phyloP scores from a whole-genome alignment of 2,797 vertebrate species.

The Psittacula echo region DNA sequence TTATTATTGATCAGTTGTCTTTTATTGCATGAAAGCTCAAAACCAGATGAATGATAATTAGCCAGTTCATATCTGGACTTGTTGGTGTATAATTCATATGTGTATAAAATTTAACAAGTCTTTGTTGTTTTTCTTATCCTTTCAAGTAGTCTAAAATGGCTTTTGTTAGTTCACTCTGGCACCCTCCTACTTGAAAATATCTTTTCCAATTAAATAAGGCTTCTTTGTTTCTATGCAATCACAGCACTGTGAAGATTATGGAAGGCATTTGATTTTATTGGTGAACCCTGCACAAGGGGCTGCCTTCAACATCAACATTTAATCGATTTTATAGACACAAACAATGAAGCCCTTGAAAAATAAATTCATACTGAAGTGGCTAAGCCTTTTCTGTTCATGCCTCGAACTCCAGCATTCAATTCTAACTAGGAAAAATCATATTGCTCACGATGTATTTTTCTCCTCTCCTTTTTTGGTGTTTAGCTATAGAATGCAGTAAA shows the following conservation, averaged over 20 bases:
- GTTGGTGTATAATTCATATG: background rate
- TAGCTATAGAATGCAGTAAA: constrained; percentile 66
- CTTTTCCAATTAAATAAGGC: background rate
- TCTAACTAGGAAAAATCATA: constrained; percentile 61
- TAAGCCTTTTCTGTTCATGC: constrained; percentile 53
- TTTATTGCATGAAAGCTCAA: background rate
- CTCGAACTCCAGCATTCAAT: constrained; percentile 65
- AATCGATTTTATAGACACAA: constrained; percentile 63
- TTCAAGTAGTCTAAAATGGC: background rate
- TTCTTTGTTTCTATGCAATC: background rate
- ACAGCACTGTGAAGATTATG: background rate
- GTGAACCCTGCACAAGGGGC: background rate
- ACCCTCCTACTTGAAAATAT: constrained; percentile 19
- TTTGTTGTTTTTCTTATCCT: background rate
- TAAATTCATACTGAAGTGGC: constrained; percentile 36
- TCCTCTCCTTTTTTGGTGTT: constrained; percentile 60
- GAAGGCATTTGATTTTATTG: constrained; percentile 25
- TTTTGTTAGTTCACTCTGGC: constrained; percentile 21
- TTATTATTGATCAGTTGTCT: background rate
- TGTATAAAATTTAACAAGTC: background rate
- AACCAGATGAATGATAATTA: background rate
- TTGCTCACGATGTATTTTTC: constrained; percentile 54
- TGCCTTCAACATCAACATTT: constrained; percentile 17
- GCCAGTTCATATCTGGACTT: background rate
- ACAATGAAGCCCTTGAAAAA: constrained; percentile 51